Conservation (phyloP, 2,888 invertebrate species). For the Agrypnus murinus region DNA sequence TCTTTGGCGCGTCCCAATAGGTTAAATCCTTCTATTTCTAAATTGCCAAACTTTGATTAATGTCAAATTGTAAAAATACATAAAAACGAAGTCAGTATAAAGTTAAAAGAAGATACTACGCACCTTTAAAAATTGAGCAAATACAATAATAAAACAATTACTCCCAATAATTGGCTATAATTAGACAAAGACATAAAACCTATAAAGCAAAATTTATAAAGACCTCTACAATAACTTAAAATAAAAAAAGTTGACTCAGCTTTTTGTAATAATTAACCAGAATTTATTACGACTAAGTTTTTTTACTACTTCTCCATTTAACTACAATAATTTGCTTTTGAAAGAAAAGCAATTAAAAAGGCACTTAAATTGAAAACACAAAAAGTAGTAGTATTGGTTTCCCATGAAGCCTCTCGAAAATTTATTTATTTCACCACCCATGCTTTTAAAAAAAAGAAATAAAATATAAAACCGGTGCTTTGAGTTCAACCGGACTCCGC, state of each 20-base stretch:
- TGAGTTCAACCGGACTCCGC: constrained; percentile 22
- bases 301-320: not conserved
- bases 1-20: no score
- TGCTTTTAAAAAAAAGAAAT: constrained; percentile 14
- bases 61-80: no score
- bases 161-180: constrained; percentile 24
- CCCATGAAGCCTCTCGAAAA: constrained; percentile 30
- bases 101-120: no score
- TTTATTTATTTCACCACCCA: constrained; percentile 31
- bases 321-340: not conserved
- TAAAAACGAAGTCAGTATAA: no score
- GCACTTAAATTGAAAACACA: not conserved
- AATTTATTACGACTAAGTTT: constrained; percentile 16
- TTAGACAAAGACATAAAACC: constrained; percentile 27
- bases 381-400: constrained; percentile 9
- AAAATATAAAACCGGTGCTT: constrained; percentile 32
- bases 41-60: no score
- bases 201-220: constrained; percentile 33
- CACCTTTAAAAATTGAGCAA: no score
- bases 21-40: no score
- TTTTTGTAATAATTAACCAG: constrained; percentile 24
- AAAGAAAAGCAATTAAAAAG: constrained; percentile 7
- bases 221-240: constrained; percentile 17
- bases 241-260: constrained; percentile 40
- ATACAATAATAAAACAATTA: not conserved